A percentile compares a stretch with the other conserved stretches of the same genome.
phyloP scores from a whole-genome alignment of 2,888 invertebrate genomes.

The Dryocosmus kuriphilus region DNA sequence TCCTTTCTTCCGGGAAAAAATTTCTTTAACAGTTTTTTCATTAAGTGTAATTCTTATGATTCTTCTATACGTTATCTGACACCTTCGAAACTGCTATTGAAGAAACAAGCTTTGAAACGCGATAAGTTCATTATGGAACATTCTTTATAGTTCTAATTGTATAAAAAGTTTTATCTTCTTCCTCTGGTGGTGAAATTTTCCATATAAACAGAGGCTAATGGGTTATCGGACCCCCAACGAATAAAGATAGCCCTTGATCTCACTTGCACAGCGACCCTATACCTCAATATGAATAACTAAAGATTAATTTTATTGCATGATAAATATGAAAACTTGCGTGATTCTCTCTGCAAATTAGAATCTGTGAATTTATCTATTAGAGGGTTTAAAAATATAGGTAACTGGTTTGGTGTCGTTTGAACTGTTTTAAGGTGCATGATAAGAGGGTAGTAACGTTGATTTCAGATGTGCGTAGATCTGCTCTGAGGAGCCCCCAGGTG shows the following conservation, averaged over 20 bases:
- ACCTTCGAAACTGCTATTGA: slow-evolving; percentile 16
- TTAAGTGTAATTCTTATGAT: background rate
- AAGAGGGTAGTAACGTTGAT: slow-evolving; percentile 6
- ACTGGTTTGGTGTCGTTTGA: background rate
- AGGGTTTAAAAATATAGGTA: background rate
- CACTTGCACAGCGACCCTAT: background rate
- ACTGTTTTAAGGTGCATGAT: background rate
- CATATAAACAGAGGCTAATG: slow-evolving; percentile 41
- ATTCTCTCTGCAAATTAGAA: background rate
- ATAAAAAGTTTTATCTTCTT: background rate
- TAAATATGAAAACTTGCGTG: background rate
- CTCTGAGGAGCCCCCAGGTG: background rate
- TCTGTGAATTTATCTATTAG: background rate
- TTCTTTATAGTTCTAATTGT: background rate
- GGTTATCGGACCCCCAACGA: slow-evolving; percentile 65
- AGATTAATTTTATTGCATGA: background rate
- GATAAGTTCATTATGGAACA: background rate
- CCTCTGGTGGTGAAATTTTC: slow-evolving; percentile 52
- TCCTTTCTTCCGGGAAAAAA: background rate
- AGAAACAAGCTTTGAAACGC: slow-evolving; percentile 5
- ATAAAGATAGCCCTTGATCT: slow-evolving; percentile 25
- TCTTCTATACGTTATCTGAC: slow-evolving; percentile 1
- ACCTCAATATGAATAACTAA: background rate
- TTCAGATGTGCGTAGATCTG: background rate
- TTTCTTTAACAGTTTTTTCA: background rate